phyloP scores from a whole-genome alignment of 2,888 invertebrate genomes.

The Callimorpha dominula region DNA sequence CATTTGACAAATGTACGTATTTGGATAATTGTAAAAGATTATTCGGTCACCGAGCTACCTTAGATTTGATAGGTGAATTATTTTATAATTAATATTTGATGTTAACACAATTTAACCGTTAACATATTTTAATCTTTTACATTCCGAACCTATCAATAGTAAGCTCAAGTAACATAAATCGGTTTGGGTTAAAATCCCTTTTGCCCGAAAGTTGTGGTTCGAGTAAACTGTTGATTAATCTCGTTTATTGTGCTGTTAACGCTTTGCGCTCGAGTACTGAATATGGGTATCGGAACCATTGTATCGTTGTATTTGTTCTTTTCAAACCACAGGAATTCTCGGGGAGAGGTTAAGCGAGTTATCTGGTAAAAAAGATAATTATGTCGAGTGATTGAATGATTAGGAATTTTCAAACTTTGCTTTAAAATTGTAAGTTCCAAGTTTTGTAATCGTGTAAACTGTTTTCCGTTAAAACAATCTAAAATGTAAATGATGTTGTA shows the following conservation, averaged over 20 bases:
- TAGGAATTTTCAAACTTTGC: neutral
- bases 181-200: conserved; percentile 23
- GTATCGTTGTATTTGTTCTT: neutral
- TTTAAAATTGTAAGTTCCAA: neutral
- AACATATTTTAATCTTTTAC: conserved; percentile 29
- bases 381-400: too few relatives aligned
- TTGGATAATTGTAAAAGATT: neutral
- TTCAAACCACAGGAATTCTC: neutral
- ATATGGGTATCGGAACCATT: neutral
- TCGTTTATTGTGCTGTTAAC: conserved; percentile 25
- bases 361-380: too few relatives aligned
- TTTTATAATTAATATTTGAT: conserved; percentile 20
- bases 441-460: neutral
- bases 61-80: conserved; percentile 1
- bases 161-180: conserved; percentile 33
- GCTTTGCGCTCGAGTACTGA: conserved; percentile 12
- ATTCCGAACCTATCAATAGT: conserved; percentile 34
- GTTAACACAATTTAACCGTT: conserved; percentile 20
- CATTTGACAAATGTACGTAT: too few relatives aligned
- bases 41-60: neutral
- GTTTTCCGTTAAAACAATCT: conserved; percentile 17
- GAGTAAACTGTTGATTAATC: conserved; percentile 33
- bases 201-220: conserved; percentile 26
- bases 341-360: neutral
- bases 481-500: conserved; percentile 22